Base-by-base conservation (phyloP, 2,113 vertebrate genomes). In the Epinephelus fuscoguttatus region DNA sequence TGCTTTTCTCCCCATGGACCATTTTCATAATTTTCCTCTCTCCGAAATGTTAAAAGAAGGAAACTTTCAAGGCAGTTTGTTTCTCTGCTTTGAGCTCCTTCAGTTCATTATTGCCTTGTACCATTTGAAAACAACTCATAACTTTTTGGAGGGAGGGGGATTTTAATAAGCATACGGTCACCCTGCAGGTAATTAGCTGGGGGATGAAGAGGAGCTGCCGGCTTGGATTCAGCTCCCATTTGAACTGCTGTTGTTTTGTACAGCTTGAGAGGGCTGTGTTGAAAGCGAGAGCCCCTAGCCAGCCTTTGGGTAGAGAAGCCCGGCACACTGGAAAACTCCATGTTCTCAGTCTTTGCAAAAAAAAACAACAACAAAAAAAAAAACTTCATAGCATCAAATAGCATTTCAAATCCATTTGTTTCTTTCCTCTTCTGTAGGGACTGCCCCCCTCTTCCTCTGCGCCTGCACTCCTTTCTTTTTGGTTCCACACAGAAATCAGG, bases 121-220 rank as follows among this genome's bases (percentile, higher is more conserved):
- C 88, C 61, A 76, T 59, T 56, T 81, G 68, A 88, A 93, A 93
- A 93, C 85, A 91, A 92, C 88, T 92, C 82, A 49, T 62, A 93
- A 91, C 63, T 72, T 85, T 73, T 80, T 50, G 13, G 8, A 11
- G 42, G 15, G 80, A 56, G 50, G 82, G 62, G 30, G 75, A 70
- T 89, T 93, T 90, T 93, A 91, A 94, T 93, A 93, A 89, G 92
- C 89, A 92, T 91, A 89, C 85, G 67, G 88, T 82, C 89, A 90
- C 87, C 88, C 92, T 84, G 84, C 88, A 94, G 91, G 92, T 94
- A 93, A 94, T 94, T 94, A 92, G 89, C 91, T 86, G 27, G 83
- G 85, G 91, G 90, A 85, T 91, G 86, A 94, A 92, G 79, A 84
- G 80, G 66, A 86, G 91, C 80, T 81, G 90, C 80, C 50, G 82